Evolutionary conservation across 2,797 vertebrate species (phyloP).

Genomic region (Lutjanus argentimaculatus): DNA sequence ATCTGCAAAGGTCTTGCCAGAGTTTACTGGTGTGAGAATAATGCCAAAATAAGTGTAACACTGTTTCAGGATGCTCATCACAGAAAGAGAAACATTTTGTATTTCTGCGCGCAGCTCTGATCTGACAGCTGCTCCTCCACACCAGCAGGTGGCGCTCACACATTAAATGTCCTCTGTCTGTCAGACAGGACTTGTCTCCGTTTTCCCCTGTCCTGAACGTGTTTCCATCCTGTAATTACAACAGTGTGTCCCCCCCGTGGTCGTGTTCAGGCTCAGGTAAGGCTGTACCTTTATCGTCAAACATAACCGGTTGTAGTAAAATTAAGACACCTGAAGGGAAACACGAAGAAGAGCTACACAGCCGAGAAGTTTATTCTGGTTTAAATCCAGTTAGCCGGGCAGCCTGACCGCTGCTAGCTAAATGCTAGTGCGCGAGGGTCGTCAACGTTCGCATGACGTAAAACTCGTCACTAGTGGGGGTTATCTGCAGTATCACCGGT

Average conservation of each 20-base stretch:
- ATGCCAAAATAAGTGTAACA: too few species aligned
- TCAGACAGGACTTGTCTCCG: not conserved
- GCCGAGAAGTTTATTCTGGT: not conserved
- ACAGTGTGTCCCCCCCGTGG: not conserved
- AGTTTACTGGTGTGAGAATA: too few species aligned
- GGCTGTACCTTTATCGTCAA: not conserved
- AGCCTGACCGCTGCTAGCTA: not conserved
- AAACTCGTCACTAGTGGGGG: too few species aligned
- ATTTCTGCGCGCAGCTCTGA: not conserved
- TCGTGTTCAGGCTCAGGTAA: not conserved
- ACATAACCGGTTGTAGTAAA: accelerated
- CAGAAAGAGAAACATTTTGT: too few species aligned
- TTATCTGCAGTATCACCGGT: too few species aligned
- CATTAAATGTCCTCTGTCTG: not conserved
- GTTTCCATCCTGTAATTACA: conserved; percentile 1
- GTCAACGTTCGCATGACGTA: too few species aligned
- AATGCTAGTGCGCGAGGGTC: too few species aligned
- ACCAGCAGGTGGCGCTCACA: conserved; percentile 46
- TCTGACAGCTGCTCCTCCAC: conserved; percentile 26
- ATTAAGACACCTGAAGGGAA: not conserved
- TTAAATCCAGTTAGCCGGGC: not conserved
- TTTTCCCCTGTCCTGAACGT: not conserved
- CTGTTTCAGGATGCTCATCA: too few species aligned
- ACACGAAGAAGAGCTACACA: not conserved
- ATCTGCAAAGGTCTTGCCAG: too few species aligned